Conservation (phyloP, 1,140 invertebrate genomes). For the Nasonia vitripennis region DNA sequence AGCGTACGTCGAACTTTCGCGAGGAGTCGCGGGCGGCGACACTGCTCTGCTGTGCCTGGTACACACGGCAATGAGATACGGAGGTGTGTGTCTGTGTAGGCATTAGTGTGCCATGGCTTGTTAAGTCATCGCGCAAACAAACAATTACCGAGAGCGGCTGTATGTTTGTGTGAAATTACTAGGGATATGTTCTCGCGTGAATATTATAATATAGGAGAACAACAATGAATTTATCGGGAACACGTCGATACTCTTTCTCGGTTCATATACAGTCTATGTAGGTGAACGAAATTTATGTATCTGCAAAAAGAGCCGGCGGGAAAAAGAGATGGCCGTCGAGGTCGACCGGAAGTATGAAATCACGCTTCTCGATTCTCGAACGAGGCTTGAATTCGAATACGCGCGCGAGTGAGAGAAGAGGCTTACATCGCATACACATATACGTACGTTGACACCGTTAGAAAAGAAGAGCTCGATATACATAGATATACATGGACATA, state of each 20-base stretch:
- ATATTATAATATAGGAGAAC: too few species aligned
- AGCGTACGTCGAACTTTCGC: constrained; percentile 33
- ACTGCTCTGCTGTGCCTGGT: not conserved
- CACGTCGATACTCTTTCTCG: too few species aligned
- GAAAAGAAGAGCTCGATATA: constrained; percentile 27
- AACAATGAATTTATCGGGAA: too few species aligned
- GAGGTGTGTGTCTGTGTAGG: too few species aligned
- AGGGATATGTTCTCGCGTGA: too few species aligned
- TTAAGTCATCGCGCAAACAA: constrained; percentile 14
- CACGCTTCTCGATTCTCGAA: constrained; percentile 54
- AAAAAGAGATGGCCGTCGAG: constrained; percentile 30
- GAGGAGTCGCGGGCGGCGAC: not conserved
- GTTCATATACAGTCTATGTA: not conserved
- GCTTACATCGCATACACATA: not conserved
- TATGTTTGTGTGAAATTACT: too few species aligned
- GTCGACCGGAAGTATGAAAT: constrained; percentile 55
- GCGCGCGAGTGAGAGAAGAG: not conserved
- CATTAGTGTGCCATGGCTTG: not conserved
- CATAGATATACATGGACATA: not conserved
- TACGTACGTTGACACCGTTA: constrained; percentile 58
- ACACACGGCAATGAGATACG: not conserved
- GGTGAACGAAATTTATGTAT: not conserved
- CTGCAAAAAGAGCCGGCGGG: constrained; percentile 14
- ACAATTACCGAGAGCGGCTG: not conserved
- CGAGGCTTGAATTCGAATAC: constrained; percentile 66